Evolutionary conservation across 2,113 vertebrate species (phyloP), one percentile per base, ranked within the genome.

Genomic region (Sisor rabdophorus): DNA sequence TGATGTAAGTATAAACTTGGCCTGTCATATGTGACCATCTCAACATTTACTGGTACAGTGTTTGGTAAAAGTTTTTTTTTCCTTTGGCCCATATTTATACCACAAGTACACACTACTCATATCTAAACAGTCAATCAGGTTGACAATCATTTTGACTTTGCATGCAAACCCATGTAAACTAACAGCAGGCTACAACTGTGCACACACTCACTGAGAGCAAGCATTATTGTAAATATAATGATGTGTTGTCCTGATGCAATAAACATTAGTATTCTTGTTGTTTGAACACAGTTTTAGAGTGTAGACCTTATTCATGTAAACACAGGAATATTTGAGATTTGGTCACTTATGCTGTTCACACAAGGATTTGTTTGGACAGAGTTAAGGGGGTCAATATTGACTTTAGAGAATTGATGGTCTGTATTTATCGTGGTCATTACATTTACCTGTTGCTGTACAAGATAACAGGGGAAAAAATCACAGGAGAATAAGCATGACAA

Each of bases 361-460:
- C 15, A 64, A 55, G 36, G 3, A 19, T 82, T 70, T 78, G 81
- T 70, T 82, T 79, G 48, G 60, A 20, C 44, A 54, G 15, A 70
- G 32, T 63, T 69, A 64, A 69, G 36, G 71, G 3, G 75, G 64
- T 85, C 84, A 89, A 88, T 86, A 83, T 87, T 88, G 72, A 79
- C 54, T 76, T 70, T 63, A 52, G 73, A 72, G 65, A 36, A 16
- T 71, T 71, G 80, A 67, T 48, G 61, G 72, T 70, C 82, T 65
- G 75, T 85, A 81, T 69, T 71, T 20, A 22, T 40, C 32, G 40
- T 48, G 22, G 58, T 32, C 74, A 16, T 12, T 30, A 71, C 2
- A 13, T 76, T 82, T 85, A 77, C 73, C 67, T 63, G 50, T 65
- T 30, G 9, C 28, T 48, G 20, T 58, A 20, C 58, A 64, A 73